Conservation (phyloP, 2,888 invertebrate species). For the Criorhina ranunculi region DNA sequence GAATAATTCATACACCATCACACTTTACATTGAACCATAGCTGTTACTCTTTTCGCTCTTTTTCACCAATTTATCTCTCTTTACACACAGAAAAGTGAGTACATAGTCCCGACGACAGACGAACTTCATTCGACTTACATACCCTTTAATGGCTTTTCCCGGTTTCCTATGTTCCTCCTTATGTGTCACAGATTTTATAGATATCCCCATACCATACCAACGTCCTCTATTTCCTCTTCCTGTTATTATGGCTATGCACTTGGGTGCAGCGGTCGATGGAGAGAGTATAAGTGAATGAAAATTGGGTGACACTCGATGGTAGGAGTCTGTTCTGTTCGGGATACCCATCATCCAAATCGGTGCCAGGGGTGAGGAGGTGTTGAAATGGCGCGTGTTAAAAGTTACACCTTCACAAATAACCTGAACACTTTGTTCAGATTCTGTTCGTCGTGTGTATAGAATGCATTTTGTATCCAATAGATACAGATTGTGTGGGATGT, state of each 20-base stretch:
- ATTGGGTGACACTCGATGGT: conserved; percentile 43
- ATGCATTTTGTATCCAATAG: conserved; percentile 20
- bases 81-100: conserved; percentile 19
- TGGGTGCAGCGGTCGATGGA: conserved; percentile 22
- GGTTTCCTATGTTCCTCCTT: conserved; percentile 38
- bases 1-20: conserved; percentile 2
- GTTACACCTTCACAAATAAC: conserved; percentile 71
- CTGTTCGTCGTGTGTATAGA: conserved; percentile 22
- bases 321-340: not conserved
- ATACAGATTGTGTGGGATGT: conserved; percentile 66
- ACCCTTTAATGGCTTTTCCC: conserved; percentile 40
- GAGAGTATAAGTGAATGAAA: conserved; percentile 53
- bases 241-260: conserved; percentile 47
- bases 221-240: conserved; percentile 40
- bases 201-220: conserved; percentile 17
- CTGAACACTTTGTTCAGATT: conserved; percentile 28
- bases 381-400: conserved; percentile 75
- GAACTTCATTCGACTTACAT: conserved; percentile 50
- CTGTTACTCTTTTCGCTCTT: conserved; percentile 66
- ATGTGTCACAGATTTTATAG: conserved; percentile 73
- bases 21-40: conserved; percentile 18
- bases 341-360: not conserved
- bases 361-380: conserved; percentile 25
- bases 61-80: conserved; percentile 25
- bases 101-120: conserved; percentile 46